Evolutionary conservation across 2,888 invertebrate genomes (phyloP), one percentile per base, ranked within the genome.

Genomic region (Cantharis rustica): DNA sequence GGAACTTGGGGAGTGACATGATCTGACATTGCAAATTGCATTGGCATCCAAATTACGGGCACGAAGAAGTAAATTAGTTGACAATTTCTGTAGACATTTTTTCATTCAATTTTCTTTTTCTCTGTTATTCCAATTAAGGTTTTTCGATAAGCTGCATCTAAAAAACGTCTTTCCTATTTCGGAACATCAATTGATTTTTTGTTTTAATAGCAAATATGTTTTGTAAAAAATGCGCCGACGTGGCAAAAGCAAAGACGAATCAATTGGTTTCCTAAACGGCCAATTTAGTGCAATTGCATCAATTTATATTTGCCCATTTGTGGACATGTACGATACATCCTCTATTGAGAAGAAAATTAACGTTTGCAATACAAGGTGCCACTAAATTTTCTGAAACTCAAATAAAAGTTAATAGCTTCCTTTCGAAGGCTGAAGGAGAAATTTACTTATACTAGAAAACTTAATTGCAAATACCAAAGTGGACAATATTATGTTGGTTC

Each of bases 1-100:
- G 80, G 82, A 85, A 84, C 83, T 82, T 77, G 80, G 81, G 82
- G 83, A 81, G 82, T 83, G 83, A 83, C 83, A 83, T 81, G 83
- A 83, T 83, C 82, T 80, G 75, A 75, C 80, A 78, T 80, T 79
- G 80, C 68, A 81, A 80, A 79, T 80, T 66, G 64, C 64, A 16
- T n/a, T 16, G 64, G 15, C n/a, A 66, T 16, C 23, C 16, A 66
- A 66, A 66, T 23, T 66, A 63, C 17, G 64, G 11, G 23, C 20
- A 66, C 64, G 23, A 66, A 16, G 23, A 20, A 66, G n/a, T 20
- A 66, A 66, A 66, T 66, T 66, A 23, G 64, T 66, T 20, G n/a
- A 20, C 64, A 66, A 20, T 66, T 66, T 23, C 64, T 20, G 17
- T 20, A 20, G 17, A 66, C 17, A 63, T 63, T 66, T 66, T 66